phyloP scores from a whole-genome alignment of 2,888 invertebrate species.

The Imbricaverruca yamaguchii region DNA sequence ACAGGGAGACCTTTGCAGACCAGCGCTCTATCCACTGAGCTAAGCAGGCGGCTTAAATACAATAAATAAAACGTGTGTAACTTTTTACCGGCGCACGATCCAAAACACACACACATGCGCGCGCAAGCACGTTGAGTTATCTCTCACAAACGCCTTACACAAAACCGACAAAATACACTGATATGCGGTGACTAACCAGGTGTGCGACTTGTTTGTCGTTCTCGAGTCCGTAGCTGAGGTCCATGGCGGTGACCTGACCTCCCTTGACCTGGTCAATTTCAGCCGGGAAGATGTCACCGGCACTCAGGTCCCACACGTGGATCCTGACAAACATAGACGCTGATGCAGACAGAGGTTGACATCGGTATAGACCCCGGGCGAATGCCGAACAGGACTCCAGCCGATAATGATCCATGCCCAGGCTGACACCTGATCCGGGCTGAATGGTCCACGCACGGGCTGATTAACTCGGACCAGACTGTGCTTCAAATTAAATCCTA shows the following conservation, averaged over 20 bases:
- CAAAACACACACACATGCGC: no score
- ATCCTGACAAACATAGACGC: constrained; percentile 25
- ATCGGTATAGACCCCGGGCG: background rate
- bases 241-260: constrained; percentile 4
- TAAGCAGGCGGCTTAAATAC: no score
- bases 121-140: no score
- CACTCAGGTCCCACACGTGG: constrained; percentile 33
- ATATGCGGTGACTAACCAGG: background rate
- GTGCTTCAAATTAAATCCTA: no score
- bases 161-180: no score
- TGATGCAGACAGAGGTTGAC: background rate
- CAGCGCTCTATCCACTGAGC: no score
- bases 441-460: no score
- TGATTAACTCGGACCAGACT: no score
- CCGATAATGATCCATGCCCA: background rate
- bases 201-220: background rate
- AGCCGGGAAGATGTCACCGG: constrained; percentile 33
- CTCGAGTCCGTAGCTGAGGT: constrained; percentile 1
- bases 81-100: no score
- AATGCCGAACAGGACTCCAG: background rate
- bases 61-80: no score
- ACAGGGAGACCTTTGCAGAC: no score
- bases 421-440: background rate
- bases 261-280: constrained; percentile 27
- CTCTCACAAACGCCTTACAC: no score